Percentiles rank a stretch among this genome's conserved stretches.
Conservation (phyloP, 2,113 vertebrate genomes). For the Gymnocephalus cernua region DNA sequence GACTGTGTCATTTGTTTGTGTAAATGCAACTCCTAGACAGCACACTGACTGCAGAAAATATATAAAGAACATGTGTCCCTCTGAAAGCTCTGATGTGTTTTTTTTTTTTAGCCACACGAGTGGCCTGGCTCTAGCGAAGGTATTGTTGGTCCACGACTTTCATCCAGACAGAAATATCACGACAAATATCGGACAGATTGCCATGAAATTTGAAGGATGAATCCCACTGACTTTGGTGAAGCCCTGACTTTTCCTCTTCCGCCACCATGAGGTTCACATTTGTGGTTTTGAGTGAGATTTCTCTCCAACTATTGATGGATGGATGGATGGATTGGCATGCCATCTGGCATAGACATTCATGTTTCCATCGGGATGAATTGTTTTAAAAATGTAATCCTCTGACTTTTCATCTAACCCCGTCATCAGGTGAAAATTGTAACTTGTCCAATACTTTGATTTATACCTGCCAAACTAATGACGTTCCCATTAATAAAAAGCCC, state of each 20-base stretch:
- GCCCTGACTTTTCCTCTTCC: not conserved
- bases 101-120: not conserved
- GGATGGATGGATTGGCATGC: not conserved
- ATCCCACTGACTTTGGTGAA: not conserved
- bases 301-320: not conserved
- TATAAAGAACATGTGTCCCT: constrained; percentile 49
- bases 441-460: no score
- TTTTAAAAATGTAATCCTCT: no score
- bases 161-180: constrained; percentile 26
- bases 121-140: not conserved
- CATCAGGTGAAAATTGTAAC: no score
- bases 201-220: not conserved
- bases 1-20: constrained; percentile 29
- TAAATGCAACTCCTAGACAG: constrained; percentile 31
- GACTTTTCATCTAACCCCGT: no score
- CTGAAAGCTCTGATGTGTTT: constrained; percentile 9
- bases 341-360: not conserved
- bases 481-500: not conserved
- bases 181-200: not conserved
- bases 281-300: not conserved
- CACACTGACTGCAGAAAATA: not conserved
- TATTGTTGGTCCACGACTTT: not conserved
- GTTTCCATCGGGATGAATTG: no score
- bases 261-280: constrained; percentile 4
- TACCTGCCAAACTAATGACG: not conserved